phyloP scores from a whole-genome alignment of 2,113 vertebrate species.

The human region GRCh38 chr7:92078501-92079000 shows the following conservation, averaged over 20 bases:
- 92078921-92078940: neutral
- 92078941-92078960: neutral
- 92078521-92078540: too few relatives aligned
- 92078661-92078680: neutral
- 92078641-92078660: neutral
- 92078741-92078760: neutral
- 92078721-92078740: neutral
- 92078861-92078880: neutral
- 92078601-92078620: neutral
- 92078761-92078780: constrained; percentile 21
- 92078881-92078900: constrained; percentile 34
- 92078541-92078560: too few relatives aligned
- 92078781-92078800: neutral
- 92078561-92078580: too few relatives aligned
- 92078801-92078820: neutral
- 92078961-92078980: neutral
- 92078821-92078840: constrained; percentile 13
- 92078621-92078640: constrained; percentile 20
- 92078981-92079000: neutral
- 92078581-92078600: neutral
- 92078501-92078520: too few relatives aligned
- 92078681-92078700: constrained; percentile 28
- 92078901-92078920: neutral
- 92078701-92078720: neutral
- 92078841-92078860: constrained; percentile 9